phyloP scores from a whole-genome alignment of 2,797 vertebrate species.

The Toxotes lorentzi region DNA sequence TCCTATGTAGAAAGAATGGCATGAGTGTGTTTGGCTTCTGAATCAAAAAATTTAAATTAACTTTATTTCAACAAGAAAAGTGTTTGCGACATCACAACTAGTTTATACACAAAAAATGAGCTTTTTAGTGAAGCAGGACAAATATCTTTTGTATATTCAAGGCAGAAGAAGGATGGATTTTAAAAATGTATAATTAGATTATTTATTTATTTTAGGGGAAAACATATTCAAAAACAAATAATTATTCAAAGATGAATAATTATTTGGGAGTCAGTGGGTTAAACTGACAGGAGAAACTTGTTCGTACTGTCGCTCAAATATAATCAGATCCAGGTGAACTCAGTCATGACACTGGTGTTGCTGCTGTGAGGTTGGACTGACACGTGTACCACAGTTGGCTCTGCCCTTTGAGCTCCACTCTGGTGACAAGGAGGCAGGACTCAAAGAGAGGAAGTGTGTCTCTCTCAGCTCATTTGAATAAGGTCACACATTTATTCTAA shows the following conservation, averaged over 20 bases:
- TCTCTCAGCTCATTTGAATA: slow-evolving; percentile 59
- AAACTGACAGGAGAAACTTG: slow-evolving; percentile 20
- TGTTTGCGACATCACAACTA: background rate
- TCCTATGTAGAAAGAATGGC: too few relatives aligned
- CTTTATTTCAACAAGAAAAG: too few relatives aligned
- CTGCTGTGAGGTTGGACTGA: slow-evolving; percentile 21
- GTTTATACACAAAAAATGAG: background rate
- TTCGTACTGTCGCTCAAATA: slow-evolving; percentile 16
- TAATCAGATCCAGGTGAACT: slow-evolving; percentile 24
- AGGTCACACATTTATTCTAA: slow-evolving; percentile 59
- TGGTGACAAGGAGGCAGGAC: slow-evolving; percentile 23
- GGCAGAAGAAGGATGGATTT: background rate
- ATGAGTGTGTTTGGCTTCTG: too few relatives aligned
- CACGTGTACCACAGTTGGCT: slow-evolving; percentile 6
- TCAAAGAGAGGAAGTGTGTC: slow-evolving; percentile 60
- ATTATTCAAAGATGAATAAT: background rate
- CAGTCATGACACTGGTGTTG: slow-evolving; percentile 21
- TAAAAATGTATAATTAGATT: background rate
- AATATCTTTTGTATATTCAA: background rate
- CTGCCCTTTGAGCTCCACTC: background rate
- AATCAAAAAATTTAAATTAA: too few relatives aligned
- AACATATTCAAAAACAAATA: background rate
- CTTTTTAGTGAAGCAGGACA: background rate
- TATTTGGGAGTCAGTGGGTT: background rate
- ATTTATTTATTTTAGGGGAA: background rate